Base-by-base conservation (phyloP, 2,888 invertebrate species). In the Chironomus riparius region DNA sequence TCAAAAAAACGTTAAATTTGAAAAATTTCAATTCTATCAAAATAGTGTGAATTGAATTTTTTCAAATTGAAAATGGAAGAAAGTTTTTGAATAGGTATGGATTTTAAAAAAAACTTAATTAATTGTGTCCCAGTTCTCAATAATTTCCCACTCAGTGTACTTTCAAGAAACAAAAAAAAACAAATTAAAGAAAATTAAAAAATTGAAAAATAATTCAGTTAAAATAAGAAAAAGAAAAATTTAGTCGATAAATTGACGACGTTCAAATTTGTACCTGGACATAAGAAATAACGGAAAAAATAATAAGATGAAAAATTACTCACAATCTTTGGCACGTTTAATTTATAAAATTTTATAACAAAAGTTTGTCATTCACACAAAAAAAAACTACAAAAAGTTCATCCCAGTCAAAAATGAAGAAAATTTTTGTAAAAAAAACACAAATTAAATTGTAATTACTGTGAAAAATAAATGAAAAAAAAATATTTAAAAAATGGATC, bases 231-330 rank as follows among this genome's bases (percentile, higher is more conserved):
- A 50, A 50, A 50, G 2, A 50, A 50, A 50, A 50, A 50, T 15
- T 18, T 56, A 56, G 56, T 56, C 56, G 56, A 56, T 56, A 56
- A 56, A 56, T 18, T 18, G 56, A 56, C 56, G 56, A 56, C 56
- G 56, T 56, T 73, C 74, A 74, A 74, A 74, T 74, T 74, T 74
- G 74, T 74, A 74, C 74, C 74, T 74, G 74, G 74, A 65, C 56
- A 56, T 38, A 38, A 38, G 38, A 38, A 38, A 56, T 18, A 18
- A 56, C 56, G 18, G 18, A 56, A 50, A 56, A 56, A 56, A 18
- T 4, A 15, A 50, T 50, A 6, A 56, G 6, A 6, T 15, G 3
- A n/a, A 56, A 56, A 56, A 56, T 56, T 56, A 38, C 56, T 56
- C 56, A 56, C 56, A 56, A 56, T 15, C 18, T 56, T 56, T 56